Conservation (phyloP, 2,113 vertebrate genomes). For the Gnathonemus echidnorhynchus region DNA sequence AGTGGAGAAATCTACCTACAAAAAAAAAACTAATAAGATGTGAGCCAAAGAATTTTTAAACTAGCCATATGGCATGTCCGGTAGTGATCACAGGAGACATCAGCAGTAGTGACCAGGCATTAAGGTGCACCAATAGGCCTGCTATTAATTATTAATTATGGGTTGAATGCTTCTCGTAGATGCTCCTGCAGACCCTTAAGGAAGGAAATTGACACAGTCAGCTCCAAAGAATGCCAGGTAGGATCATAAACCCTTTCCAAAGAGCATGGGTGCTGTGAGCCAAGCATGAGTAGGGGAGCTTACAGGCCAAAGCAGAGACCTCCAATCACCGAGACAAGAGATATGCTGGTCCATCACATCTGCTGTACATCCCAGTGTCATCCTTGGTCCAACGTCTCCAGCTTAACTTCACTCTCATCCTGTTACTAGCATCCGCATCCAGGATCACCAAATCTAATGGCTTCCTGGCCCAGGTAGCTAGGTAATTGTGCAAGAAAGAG, state of each 20-base stretch:
- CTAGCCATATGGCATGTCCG: not conserved
- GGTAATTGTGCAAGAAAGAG: not conserved
- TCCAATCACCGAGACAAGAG: not conserved
- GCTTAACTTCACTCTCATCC: not conserved
- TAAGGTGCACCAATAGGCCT: not conserved
- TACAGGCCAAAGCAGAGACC: not conserved
- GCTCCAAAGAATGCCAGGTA: not conserved
- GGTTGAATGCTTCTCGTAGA: not conserved
- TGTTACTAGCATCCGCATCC: not conserved
- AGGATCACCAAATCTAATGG: not conserved
- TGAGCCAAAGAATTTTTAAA: not conserved
- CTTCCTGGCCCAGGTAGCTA: not conserved
- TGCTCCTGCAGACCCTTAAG: not conserved
- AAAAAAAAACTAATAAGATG: not conserved
- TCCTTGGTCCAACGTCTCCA: not conserved
- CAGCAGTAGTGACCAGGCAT: not conserved
- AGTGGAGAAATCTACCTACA: not conserved
- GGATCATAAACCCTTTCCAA: not conserved
- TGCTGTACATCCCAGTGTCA: not conserved
- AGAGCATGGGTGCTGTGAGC: not conserved
- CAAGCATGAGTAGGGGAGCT: not conserved
- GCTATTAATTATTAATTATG: not conserved
- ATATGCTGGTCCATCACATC: not conserved
- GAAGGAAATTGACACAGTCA: not conserved
- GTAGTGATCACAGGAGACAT: not conserved